Percentiles rank a stretch among this genome's conserved stretches.
phyloP scores from a whole-genome alignment of 2,113 vertebrate genomes.

The Chaetops frenatus region DNA sequence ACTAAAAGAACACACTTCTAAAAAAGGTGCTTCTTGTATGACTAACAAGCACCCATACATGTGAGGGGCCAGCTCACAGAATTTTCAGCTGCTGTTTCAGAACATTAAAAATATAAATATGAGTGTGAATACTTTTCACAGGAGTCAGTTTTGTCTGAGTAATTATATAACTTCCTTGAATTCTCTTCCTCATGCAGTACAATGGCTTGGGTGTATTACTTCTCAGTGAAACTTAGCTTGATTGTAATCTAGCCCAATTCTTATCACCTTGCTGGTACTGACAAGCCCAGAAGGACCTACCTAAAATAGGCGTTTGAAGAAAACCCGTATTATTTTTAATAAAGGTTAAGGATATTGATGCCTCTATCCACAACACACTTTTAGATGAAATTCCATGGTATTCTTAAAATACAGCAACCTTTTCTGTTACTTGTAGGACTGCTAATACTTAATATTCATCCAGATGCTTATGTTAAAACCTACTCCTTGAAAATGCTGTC shows the following conservation, averaged over 20 bases:
- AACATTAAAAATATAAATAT: background rate
- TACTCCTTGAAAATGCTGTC: background rate
- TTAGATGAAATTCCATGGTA: background rate
- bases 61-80: background rate
- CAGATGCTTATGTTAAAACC: background rate
- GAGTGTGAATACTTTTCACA: background rate
- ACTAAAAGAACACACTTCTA: background rate
- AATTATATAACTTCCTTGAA: slow-evolving; percentile 39
- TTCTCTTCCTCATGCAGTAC: background rate
- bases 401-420: background rate
- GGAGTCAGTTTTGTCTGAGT: background rate
- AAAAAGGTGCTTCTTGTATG: background rate
- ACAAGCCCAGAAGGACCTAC: background rate
- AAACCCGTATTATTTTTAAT: background rate
- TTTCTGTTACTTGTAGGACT: background rate
- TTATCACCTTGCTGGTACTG: background rate
- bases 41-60: accelerated
- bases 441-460: background rate
- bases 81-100: background rate
- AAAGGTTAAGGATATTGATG: background rate
- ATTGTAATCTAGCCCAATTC: background rate
- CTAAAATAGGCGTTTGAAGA: background rate
- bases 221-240: background rate
- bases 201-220: slow-evolving; percentile 4
- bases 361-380: background rate